These are phyloP conservation scores for Acanthopleura granulata DNA, from an alignment of 2,888 invertebrate species.

Conservation along the genomic window DNA sequence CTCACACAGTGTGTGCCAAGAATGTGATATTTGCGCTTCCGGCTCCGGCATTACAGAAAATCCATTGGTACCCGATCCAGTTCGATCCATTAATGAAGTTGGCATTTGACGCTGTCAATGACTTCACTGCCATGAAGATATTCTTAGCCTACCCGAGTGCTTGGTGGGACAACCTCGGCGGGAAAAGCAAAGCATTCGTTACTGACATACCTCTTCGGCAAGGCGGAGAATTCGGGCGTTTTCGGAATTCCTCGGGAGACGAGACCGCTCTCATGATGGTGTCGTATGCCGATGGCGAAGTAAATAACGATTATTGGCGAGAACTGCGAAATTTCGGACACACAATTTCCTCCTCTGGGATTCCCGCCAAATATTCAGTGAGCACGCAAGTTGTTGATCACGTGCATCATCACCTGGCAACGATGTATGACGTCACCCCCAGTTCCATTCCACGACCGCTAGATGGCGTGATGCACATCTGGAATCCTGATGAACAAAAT, in stretches of 20 bases:
- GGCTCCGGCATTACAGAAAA: slow-evolving; percentile 20
- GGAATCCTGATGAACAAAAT: background rate
- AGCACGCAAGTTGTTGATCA: slow-evolving; percentile 25
- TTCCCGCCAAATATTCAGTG: slow-evolving; percentile 25
- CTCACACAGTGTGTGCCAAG: slow-evolving; percentile 24
- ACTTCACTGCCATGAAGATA: slow-evolving; percentile 24
- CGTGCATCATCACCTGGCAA: slow-evolving; percentile 27
- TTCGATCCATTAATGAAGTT: slow-evolving; percentile 19
- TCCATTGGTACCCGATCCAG: slow-evolving; percentile 25
- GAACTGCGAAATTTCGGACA: slow-evolving; percentile 16
- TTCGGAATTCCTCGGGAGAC: slow-evolving; percentile 16
- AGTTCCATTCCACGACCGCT: slow-evolving; percentile 25
- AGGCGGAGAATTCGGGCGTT: slow-evolving; percentile 24
- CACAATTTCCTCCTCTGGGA: slow-evolving; percentile 14
- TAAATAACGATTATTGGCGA: background rate
- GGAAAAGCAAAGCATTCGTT: background rate
- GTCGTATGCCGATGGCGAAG: slow-evolving; percentile 22
- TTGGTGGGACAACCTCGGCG: slow-evolving; percentile 26
- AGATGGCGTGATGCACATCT: slow-evolving; percentile 22
- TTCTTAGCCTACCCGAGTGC: slow-evolving; percentile 24
- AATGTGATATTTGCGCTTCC: slow-evolving; percentile 29
- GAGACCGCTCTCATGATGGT: slow-evolving; percentile 24
- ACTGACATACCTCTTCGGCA: slow-evolving; percentile 27
- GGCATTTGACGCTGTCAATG: slow-evolving; percentile 14
- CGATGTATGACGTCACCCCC: slow-evolving; percentile 24